phyloP scores from a whole-genome alignment of 2,888 invertebrate species.

The Maniola hyperantus region DNA sequence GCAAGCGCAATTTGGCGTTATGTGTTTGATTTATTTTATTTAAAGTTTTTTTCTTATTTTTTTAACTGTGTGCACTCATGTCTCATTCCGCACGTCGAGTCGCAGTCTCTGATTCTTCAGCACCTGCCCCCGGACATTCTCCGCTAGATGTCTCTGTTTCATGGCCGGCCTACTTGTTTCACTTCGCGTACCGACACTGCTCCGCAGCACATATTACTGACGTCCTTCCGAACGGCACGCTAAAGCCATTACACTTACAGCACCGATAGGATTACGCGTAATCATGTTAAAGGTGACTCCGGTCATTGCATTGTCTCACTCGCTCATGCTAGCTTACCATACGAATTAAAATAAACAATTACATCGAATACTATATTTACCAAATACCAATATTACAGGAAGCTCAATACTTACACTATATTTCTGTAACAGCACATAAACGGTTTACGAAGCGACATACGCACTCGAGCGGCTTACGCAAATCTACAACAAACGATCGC shows the following conservation, averaged over 20 bases:
- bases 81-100: constrained; percentile 77
- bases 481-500: constrained; percentile 28
- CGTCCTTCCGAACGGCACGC: constrained; percentile 38
- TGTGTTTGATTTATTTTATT: constrained; percentile 45
- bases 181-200: constrained; percentile 73
- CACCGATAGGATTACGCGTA: constrained; percentile 40
- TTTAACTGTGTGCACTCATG: constrained; percentile 61
- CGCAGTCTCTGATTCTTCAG: constrained; percentile 78
- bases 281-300: constrained; percentile 45
- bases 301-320: constrained; percentile 72
- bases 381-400: constrained; percentile 38
- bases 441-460: constrained; percentile 38
- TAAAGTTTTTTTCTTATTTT: constrained; percentile 38
- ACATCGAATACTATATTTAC: constrained; percentile 44
- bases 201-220: constrained; percentile 63
- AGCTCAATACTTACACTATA: constrained; percentile 37
- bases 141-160: constrained; percentile 70
- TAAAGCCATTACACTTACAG: constrained; percentile 33
- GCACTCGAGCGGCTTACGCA: constrained; percentile 35
- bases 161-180: constrained; percentile 79
- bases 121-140: constrained; percentile 76
- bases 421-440: constrained; percentile 38
- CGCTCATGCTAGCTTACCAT: constrained; percentile 41
- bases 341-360: constrained; percentile 40
- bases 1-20: constrained; percentile 80